Percentiles rank a stretch among this genome's conserved stretches.
phyloP scores from a whole-genome alignment of 1,140 invertebrate genomes.

The Bombus picipes region DNA sequence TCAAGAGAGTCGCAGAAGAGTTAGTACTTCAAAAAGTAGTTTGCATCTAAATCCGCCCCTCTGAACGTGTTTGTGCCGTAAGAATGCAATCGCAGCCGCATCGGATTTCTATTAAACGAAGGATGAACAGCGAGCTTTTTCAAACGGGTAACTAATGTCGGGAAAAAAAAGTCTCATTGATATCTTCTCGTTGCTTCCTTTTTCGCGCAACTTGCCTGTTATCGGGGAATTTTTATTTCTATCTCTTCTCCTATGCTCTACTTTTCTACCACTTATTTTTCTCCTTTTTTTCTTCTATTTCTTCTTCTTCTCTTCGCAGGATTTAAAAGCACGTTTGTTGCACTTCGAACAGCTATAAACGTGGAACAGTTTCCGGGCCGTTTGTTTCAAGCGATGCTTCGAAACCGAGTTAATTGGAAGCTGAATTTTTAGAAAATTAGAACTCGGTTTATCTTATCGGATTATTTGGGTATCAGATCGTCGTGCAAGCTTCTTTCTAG shows the following conservation, averaged over 20 bases:
- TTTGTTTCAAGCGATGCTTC: too few species aligned
- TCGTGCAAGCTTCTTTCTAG: too few species aligned
- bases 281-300: too few species aligned
- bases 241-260: too few species aligned
- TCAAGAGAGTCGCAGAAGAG: constrained; percentile 18
- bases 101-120: constrained; percentile 15
- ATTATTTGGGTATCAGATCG: too few species aligned
- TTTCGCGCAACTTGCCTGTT: not conserved
- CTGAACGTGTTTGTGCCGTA: constrained; percentile 15
- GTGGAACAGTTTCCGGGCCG: too few species aligned
- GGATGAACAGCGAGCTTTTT: not conserved
- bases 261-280: not conserved
- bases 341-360: too few species aligned
- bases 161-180: not conserved
- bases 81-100: constrained; percentile 1
- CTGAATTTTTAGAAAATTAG: too few species aligned
- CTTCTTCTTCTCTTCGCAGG: too few species aligned
- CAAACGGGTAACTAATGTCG: not conserved
- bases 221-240: not conserved
- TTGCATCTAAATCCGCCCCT: constrained; percentile 38
- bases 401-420: too few species aligned
- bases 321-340: too few species aligned
- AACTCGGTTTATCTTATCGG: too few species aligned
- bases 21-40: constrained; percentile 37
- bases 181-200: not conserved